phyloP scores from a whole-genome alignment of 23 tunicate species.

The Styela plicata region DNA sequence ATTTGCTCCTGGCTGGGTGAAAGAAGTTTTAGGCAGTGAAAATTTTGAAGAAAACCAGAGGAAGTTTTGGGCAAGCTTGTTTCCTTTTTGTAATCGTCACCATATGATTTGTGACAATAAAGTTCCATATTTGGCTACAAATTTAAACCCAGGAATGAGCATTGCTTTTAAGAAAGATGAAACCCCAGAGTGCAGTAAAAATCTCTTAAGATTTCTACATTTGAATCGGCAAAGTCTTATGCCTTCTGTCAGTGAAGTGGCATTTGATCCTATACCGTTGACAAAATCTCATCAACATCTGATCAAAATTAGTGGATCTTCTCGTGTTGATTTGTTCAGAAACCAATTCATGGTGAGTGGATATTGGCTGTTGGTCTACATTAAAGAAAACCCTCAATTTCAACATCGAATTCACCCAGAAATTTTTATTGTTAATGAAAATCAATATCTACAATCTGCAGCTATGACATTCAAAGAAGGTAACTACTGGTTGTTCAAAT shows the following conservation, averaged over 20 bases:
- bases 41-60: conserved; percentile 41
- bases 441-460: not conserved
- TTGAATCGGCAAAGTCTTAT: conserved; percentile 38
- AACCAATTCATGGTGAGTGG: not conserved
- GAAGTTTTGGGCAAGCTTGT: conserved; percentile 49
- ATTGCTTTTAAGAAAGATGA: not conserved
- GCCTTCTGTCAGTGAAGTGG: not conserved
- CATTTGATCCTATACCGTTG: not conserved
- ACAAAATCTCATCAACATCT: not conserved
- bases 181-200: too few species aligned
- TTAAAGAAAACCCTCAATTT: not conserved
- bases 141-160: not conserved
- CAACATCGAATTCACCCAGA: not conserved
- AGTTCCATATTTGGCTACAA: not conserved
- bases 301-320: not conserved
- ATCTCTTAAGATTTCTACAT: conserved; percentile 4
- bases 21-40: conserved; percentile 40
- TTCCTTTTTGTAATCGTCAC: conserved; percentile 9
- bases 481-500: not conserved
- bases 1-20: conserved; percentile 95
- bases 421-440: not conserved
- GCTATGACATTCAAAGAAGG: not conserved
- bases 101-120: not conserved
- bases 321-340: not conserved
- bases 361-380: not conserved